Evolutionary conservation across 2,797 vertebrate species (phyloP).

Genomic region (Sebastes vulpes): DNA sequence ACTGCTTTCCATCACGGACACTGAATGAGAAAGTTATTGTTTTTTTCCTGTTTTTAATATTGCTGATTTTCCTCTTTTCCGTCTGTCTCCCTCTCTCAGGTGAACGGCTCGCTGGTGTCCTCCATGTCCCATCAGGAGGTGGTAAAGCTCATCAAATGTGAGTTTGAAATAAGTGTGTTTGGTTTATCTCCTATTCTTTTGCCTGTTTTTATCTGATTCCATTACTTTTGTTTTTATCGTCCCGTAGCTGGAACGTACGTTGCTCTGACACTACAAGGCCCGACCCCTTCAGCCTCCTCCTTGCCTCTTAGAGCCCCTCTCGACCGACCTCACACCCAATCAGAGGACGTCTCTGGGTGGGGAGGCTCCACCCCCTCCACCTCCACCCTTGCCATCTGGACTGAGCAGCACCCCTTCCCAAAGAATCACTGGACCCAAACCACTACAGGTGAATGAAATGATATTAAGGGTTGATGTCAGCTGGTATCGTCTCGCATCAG

Average conservation of each 20-base stretch:
- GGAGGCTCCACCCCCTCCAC: constrained; percentile 85
- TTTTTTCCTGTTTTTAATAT: background rate
- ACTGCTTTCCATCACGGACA: accelerated
- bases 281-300: constrained; percentile 84
- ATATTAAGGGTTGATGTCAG: background rate
- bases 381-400: constrained; percentile 85
- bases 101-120: constrained; percentile 93
- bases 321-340: constrained; percentile 74
- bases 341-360: constrained; percentile 69
- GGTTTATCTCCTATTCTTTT: background rate
- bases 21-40: accelerated
- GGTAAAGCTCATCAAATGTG: constrained; percentile 97
- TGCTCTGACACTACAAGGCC: constrained; percentile 93
- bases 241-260: constrained; percentile 91
- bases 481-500: background rate
- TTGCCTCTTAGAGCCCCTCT: constrained; percentile 81
- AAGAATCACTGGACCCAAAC: constrained; percentile 92
- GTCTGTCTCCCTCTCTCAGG: constrained; percentile 73
- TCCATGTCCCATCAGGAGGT: constrained; percentile 96
- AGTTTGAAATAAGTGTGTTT: constrained; percentile 68
- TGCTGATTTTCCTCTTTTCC: background rate
- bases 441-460: constrained; percentile 86
- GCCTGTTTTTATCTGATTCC: background rate
- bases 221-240: accelerated
- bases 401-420: constrained; percentile 78